Evolutionary conservation across 1,140 invertebrate species (phyloP), one percentile per base, ranked within the genome.

Genomic region (Pomacea maculata): DNA sequence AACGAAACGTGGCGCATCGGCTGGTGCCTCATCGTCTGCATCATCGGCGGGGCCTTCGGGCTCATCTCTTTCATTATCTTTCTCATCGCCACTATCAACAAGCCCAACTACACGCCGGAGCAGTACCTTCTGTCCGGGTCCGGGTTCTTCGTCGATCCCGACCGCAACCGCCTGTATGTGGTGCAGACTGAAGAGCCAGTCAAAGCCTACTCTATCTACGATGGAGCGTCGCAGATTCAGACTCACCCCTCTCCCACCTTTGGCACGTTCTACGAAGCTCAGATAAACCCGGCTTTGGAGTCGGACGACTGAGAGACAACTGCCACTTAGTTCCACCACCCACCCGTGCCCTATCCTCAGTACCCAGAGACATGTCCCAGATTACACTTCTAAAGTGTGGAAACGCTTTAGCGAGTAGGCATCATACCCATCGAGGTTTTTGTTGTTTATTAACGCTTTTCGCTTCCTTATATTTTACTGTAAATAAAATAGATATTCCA

Each of bases 21-120:
- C 45, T 89, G 87, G 88, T 86, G 86, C 75, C 79, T 89, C n/a
- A 85, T 86, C 65, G 79, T 87, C 15, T 84, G 84, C 61, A 83
- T 87, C 45, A 83, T 88, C 55, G 87, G 83, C 21, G 84, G 83
- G 57, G 84, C 80, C 7, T 71, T 82, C 29, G 83, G 85, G 10
- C 80, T 88, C 25, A 82, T 88, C 64, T 84, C 83, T 8, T 88
- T 87, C 83, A 80, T 88, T 19, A 78, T 89, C 70, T 77, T 89
- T n/a, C 78, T 86, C 54, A 81, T 87, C n/a, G 84, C 86, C 29
- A 81, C 82, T 45, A 77, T 85, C 64, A 84, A 86, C 65, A 85
- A 83, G 76, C 84, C 85, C 15, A 78, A 78, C 54, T 82, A 85
- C 55, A 74, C 71, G 1, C 76, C 78, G 45, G 81, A 85, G 12